phyloP scores from a whole-genome alignment of 2,888 invertebrate species.

The Steinernema hermaphroditum region DNA sequence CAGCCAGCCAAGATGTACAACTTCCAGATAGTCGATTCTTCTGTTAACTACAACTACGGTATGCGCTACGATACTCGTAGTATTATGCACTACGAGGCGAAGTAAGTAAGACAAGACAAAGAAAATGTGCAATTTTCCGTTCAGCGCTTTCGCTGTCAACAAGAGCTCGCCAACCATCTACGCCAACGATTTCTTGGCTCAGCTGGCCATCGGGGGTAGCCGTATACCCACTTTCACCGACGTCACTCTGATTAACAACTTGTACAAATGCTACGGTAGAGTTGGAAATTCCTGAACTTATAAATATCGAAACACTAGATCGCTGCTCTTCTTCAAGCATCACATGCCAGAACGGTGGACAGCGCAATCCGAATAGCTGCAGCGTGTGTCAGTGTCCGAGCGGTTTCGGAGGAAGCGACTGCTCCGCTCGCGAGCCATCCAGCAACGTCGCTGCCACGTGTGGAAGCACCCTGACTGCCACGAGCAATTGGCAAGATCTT shows the following conservation, averaged over 20 bases:
- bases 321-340: background rate
- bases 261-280: background rate
- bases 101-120: background rate
- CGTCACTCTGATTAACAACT: no score
- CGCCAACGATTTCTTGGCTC: no score
- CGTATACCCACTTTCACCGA: no score
- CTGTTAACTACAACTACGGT: background rate
- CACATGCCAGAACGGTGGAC: background rate
- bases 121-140: no score
- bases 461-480: background rate
- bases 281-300: no score
- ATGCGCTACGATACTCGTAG: background rate
- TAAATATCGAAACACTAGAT: background rate
- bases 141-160: no score
- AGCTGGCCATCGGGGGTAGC: no score
- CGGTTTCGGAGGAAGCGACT: background rate
- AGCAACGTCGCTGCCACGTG: background rate
- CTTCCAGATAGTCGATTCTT: background rate
- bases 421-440: background rate
- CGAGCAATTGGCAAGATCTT: background rate
- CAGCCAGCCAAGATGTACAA: background rate
- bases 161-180: no score
- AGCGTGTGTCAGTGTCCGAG: background rate
- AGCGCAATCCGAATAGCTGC: background rate
- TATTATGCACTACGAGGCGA: background rate